Percentiles rank a stretch among this genome's conserved stretches.
phyloP scores from a whole-genome alignment of 2,113 vertebrate genomes.

The Cyrtonyx montezumae region DNA sequence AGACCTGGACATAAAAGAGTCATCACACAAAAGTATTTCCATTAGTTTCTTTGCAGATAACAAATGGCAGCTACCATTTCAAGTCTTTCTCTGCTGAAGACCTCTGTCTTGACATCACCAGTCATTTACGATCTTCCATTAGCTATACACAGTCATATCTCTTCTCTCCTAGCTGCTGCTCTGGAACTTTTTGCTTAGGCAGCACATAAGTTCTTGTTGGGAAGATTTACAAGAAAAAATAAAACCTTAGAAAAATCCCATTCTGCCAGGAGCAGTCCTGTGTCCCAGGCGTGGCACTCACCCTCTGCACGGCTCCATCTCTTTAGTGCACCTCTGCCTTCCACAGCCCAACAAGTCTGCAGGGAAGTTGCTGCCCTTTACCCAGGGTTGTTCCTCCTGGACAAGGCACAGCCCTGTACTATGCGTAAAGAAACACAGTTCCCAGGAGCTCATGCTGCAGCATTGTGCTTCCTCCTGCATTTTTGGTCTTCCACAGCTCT shows the following conservation, averaged over 20 bases:
- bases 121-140: conserved; percentile 17
- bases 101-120: conserved; percentile 42
- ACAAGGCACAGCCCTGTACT: neutral
- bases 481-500: neutral
- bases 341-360: neutral
- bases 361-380: neutral
- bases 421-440: neutral
- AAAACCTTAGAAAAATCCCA: neutral
- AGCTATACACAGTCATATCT: neutral
- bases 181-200: conserved; percentile 47
- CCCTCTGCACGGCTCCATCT: neutral
- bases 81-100: conserved; percentile 33
- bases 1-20: conserved; percentile 20
- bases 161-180: conserved; percentile 22
- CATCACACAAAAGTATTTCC: conserved; percentile 24
- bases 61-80: conserved; percentile 2
- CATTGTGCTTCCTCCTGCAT: neutral
- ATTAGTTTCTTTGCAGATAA: conserved; percentile 45
- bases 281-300: accelerated
- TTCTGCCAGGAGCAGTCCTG: neutral
- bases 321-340: neutral
- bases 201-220: conserved; percentile 36
- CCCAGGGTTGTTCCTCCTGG: neutral
- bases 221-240: conserved; percentile 20
- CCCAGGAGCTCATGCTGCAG: neutral